Conservation (phyloP, 2,888 invertebrate genomes). For the Lymantria dispar region DNA sequence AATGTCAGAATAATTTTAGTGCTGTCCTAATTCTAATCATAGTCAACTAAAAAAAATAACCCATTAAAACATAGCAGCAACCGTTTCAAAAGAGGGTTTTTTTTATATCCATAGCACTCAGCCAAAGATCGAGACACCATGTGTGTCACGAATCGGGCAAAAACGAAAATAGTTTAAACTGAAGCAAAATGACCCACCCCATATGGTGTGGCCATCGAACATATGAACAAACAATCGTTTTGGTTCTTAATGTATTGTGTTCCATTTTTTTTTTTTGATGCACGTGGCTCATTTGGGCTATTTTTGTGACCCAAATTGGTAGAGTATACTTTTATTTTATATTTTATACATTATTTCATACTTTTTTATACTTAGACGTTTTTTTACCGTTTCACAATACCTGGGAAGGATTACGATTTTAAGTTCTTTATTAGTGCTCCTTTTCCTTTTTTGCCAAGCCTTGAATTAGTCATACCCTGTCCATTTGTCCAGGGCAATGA, state of each 20-base stretch:
- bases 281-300: slow-evolving; percentile 20
- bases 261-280: slow-evolving; percentile 15
- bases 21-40: not conserved
- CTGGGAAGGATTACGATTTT: too few relatives aligned
- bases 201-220: slow-evolving; percentile 43
- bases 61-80: too few relatives aligned
- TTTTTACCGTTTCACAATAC: too few relatives aligned
- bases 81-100: slow-evolving; percentile 9
- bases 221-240: slow-evolving; percentile 51
- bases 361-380: not conserved
- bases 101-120: slow-evolving; percentile 13
- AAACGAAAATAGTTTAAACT: slow-evolving; percentile 26
- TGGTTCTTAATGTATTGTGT: slow-evolving; percentile 25
- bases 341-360: not conserved
- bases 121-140: slow-evolving; percentile 27
- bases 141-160: slow-evolving; percentile 41
- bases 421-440: too few relatives aligned
- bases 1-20: not conserved
- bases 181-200: slow-evolving; percentile 37
- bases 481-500: too few relatives aligned
- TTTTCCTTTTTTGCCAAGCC: too few relatives aligned
- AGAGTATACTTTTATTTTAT: not conserved
- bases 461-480: too few relatives aligned
- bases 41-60: too few relatives aligned
- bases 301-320: slow-evolving; percentile 16